A percentile compares a stretch with the other conserved stretches of the same genome.
Conservation (phyloP, 2,888 invertebrate genomes). For the Eupithecia subumbrata region DNA sequence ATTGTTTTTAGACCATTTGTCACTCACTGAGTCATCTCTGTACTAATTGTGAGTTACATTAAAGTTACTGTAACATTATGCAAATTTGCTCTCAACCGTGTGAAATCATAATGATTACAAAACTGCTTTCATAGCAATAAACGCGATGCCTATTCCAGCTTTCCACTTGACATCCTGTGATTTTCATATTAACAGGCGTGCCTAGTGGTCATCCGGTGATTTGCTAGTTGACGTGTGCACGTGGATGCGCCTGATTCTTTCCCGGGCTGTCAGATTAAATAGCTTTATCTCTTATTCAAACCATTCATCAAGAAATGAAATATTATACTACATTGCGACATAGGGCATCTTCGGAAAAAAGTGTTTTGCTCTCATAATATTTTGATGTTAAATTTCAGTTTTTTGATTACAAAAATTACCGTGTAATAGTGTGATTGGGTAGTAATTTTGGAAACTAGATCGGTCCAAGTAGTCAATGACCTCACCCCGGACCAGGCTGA, state of each 20-base stretch:
- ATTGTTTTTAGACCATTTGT: conserved; percentile 21
- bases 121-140: conserved; percentile 39
- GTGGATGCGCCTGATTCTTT: conserved; percentile 30
- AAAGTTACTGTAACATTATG: conserved; percentile 1
- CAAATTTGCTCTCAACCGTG: conserved; percentile 11
- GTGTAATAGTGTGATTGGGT: conserved; percentile 30
- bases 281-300: conserved; percentile 3
- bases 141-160: conserved; percentile 39
- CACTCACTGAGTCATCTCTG: conserved; percentile 19
- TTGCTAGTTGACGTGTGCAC: conserved; percentile 43
- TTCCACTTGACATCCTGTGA: conserved; percentile 46
- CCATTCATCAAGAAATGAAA: background rate
- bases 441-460: conserved; percentile 57
- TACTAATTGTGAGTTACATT: background rate
- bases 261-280: conserved; percentile 16
- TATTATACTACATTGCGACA: conserved; percentile 5
- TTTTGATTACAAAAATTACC: conserved; percentile 37
- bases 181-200: conserved; percentile 45
- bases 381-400: conserved; percentile 22
- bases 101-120: conserved; percentile 28
- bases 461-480: conserved; percentile 57
- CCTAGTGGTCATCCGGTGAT: conserved; percentile 45
- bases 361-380: conserved; percentile 1
- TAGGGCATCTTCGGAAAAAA: conserved; percentile 16
- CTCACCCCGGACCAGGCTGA: conserved; percentile 54